Evolutionary conservation across 2,797 vertebrate species (phyloP).

Genomic region (Coreius guichenoti): DNA sequence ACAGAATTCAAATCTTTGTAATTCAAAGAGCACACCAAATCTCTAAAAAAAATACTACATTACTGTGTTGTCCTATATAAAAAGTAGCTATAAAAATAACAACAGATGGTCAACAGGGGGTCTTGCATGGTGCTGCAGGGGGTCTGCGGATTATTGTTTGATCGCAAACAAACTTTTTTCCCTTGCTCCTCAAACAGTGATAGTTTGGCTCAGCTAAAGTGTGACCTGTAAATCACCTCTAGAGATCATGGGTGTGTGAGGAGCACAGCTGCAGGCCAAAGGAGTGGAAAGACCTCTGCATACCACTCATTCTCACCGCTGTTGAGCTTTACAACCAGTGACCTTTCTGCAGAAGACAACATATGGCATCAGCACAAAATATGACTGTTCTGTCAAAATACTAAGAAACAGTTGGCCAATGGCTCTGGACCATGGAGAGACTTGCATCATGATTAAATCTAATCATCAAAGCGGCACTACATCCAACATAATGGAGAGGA

Average conservation of each 20-base stretch:
- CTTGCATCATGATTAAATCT: background rate
- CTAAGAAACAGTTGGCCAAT: background rate
- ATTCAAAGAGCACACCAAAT: background rate
- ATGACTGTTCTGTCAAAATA: slow-evolving; percentile 23
- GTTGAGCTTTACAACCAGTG: slow-evolving; percentile 27
- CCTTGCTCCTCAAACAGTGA: background rate
- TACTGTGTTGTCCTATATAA: background rate
- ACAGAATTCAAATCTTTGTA: background rate
- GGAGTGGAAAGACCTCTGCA: slow-evolving; percentile 25
- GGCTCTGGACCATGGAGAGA: background rate
- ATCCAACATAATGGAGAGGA: background rate
- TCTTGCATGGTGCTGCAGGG: background rate
- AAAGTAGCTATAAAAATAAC: background rate
- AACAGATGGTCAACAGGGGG: background rate
- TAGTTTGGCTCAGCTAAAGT: slow-evolving; percentile 2
- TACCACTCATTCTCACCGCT: slow-evolving; percentile 39
- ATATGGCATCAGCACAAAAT: slow-evolving; percentile 4
- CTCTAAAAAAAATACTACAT: background rate
- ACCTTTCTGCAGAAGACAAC: slow-evolving; percentile 35
- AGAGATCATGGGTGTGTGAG: slow-evolving; percentile 21
- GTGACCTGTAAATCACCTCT: slow-evolving; percentile 23
- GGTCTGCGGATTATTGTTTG: background rate
- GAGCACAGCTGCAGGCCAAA: slow-evolving; percentile 24
- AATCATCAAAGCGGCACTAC: background rate
- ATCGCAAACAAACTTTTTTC: background rate